Percentiles rank a stretch among this genome's conserved stretches.
These are phyloP conservation scores for Trachurus trachurus DNA, from an alignment of 2,797 vertebrate genomes.

Conservation along the genomic window DNA sequence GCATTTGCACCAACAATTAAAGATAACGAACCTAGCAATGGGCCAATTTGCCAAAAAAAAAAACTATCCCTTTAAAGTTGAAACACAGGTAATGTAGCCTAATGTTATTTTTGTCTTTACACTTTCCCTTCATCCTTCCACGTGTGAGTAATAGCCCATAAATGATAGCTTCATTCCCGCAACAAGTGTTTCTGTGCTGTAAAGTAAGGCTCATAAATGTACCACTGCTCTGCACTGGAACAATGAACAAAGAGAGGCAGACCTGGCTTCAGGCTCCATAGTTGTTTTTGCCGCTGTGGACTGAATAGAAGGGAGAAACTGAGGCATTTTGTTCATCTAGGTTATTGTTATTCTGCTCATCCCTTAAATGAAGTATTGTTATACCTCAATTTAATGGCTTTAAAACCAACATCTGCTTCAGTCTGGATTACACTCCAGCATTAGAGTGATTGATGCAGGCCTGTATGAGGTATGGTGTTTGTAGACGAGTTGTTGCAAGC, in stretches of 20 bases:
- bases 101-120: neutral
- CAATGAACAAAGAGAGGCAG: slow-evolving; percentile 1
- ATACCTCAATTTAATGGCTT: slow-evolving; percentile 54
- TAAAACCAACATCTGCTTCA: slow-evolving; percentile 53
- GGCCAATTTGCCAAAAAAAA: no score
- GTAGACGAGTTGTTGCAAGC: neutral
- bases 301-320: slow-evolving; percentile 1
- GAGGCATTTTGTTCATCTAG: slow-evolving; percentile 6
- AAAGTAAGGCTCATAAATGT: neutral
- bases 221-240: neutral
- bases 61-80: no score
- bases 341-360: slow-evolving; percentile 27
- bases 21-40: no score
- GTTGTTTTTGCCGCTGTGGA: neutral
- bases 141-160: neutral
- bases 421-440: slow-evolving; percentile 25
- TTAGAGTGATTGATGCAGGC: slow-evolving; percentile 46
- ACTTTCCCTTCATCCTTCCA: neutral
- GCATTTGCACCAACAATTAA: no score
- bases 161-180: slow-evolving; percentile 16
- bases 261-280: neutral
- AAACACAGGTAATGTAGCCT: neutral
- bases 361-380: slow-evolving; percentile 43
- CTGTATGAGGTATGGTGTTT: slow-evolving; percentile 21
- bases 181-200: slow-evolving; percentile 2